Percentiles rank a stretch among this genome's conserved stretches.
Conservation (phyloP, 2,113 vertebrate species). For the Oenanthe melanoleuca region DNA sequence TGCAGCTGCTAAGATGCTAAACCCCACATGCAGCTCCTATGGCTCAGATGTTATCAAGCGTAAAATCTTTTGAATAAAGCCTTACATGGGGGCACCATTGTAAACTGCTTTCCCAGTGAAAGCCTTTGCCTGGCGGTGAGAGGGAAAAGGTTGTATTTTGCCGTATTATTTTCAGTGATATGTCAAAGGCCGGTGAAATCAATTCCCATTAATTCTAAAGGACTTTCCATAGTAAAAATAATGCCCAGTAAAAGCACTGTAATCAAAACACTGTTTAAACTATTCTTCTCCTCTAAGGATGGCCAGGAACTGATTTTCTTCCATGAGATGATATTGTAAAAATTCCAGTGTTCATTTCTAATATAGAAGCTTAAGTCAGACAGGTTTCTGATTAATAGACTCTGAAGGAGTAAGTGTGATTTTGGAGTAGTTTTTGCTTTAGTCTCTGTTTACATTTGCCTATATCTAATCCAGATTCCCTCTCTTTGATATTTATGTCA, state of each 20-base stretch:
- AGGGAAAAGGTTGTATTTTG: constrained; percentile 66
- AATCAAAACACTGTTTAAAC: constrained; percentile 57
- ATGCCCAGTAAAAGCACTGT: constrained; percentile 49
- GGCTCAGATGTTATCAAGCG: constrained; percentile 69
- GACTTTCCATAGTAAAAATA: constrained; percentile 66
- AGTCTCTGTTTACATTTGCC: neutral
- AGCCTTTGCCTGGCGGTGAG: constrained; percentile 38
- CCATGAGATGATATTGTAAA: neutral
- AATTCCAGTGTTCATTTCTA: neutral
- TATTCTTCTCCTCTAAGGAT: constrained; percentile 18
- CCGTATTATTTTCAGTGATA: constrained; percentile 69
- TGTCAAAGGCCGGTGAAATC: constrained; percentile 72
- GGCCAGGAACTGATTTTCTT: constrained; percentile 34
- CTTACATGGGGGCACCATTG: constrained; percentile 67
- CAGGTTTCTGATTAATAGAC: neutral
- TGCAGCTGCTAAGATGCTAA: constrained; percentile 74
- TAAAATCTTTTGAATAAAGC: constrained; percentile 71
- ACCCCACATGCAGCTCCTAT: constrained; percentile 57
- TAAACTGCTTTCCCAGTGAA: constrained; percentile 70
- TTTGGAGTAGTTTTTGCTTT: neutral
- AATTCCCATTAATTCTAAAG: constrained; percentile 73
- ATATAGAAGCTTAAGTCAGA: neutral
- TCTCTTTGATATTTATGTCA: neutral
- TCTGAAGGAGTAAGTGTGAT: neutral
- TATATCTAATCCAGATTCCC: neutral